These are phyloP conservation scores for Aldrovandia affinis DNA, from an alignment of 2,797 vertebrate genomes.

Conservation along the genomic window DNA sequence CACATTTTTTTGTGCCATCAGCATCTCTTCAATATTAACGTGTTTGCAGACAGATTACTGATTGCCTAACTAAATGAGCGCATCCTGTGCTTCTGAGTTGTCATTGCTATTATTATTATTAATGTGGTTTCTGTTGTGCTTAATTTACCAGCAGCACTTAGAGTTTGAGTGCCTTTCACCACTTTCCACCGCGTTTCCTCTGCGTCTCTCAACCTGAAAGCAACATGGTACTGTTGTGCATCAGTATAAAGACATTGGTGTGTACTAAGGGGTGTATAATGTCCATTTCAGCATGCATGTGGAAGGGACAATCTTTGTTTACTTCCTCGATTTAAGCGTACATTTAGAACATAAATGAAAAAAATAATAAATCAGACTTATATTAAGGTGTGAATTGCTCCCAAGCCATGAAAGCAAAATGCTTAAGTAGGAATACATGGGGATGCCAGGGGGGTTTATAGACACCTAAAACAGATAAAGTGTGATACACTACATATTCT, in stretches of 20 bases:
- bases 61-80: conserved; percentile 75
- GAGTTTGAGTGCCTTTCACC: conserved; percentile 42
- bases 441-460: neutral
- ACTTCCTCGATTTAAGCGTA: conserved; percentile 37
- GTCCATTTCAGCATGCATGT: conserved; percentile 29
- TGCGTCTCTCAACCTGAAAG: neutral
- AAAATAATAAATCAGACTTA: neutral
- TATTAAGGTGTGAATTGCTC: neutral
- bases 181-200: conserved; percentile 31
- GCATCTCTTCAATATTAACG: conserved; percentile 78
- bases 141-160: conserved; percentile 62
- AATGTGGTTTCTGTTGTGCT: conserved; percentile 68
- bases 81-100: conserved; percentile 69
- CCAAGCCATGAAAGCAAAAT: neutral
- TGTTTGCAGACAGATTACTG: conserved; percentile 72
- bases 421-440: neutral
- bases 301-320: neutral
- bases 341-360: conserved; percentile 8
- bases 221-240: neutral
- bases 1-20: conserved; percentile 65
- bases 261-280: conserved; percentile 47
- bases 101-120: conserved; percentile 72
- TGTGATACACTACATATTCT: neutral
- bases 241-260: conserved; percentile 54
- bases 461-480: too few species aligned